Evolutionary conservation across 2,888 invertebrate genomes (phyloP), one percentile per base, ranked within the genome.

Genomic region (Malacosoma neustria): DNA sequence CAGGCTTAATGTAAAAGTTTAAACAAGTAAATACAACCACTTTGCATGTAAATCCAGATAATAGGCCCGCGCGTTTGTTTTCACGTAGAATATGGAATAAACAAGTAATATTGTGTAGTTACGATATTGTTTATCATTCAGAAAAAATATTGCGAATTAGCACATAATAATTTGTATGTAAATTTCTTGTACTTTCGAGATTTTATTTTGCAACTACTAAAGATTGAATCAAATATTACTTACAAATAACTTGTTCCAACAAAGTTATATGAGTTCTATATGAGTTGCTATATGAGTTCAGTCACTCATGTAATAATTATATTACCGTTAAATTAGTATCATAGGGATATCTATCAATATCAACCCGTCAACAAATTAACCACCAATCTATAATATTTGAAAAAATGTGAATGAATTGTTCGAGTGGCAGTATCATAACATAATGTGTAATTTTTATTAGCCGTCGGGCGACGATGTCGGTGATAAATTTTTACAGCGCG

Each of bases 401-500:
- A 45, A 44, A 42, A 45, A 34, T 35, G 12, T 2, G 33, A 34
- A 39, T 36, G 37, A 40, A 40, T 38, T 38, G 34, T 22, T 35
- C 41, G 35, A 34, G 32, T 36, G 36, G 32, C 42, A 45, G 42
- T 40, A 41, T 36, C 43, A 38, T 36, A 39, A 44, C 39, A 47
- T 54, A 61, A 60, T 64, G 59, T 56, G 54, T 61, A 59, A 61
- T 60, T 62, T 63, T 64, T 62, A 61, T 62, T 56, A 57, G 53
- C 67, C 68, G 68, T 53, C 66, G 66, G 64, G 57, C 63, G 65
- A 71, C 79, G 75, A 67, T 62, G 62, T 63, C 51, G 65, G 72
- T 69, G 70, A 81, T 81, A 77, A 75, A 73, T 73, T 75, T 81
- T 72, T 66, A 75, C 70, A 72, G 58, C 72, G 58, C 54, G 56